phyloP scores from a whole-genome alignment of 2,797 vertebrate genomes.

The Lutjanus argentimaculatus region DNA sequence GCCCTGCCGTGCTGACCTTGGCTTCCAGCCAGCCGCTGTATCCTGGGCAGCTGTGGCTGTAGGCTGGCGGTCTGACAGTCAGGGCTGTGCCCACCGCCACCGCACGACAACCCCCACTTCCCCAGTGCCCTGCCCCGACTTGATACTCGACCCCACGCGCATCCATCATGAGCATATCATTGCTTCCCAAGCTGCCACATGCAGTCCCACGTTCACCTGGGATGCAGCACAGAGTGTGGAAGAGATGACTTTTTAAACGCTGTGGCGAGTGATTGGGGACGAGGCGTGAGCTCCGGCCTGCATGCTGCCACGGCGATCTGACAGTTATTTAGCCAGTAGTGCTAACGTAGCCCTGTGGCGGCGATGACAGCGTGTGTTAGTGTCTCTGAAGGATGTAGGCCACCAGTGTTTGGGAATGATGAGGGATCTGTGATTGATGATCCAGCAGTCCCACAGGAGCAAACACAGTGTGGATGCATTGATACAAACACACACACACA shows the following conservation, averaged over 20 bases:
- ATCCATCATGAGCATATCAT: conserved; percentile 88
- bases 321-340: conserved; percentile 84
- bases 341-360: conserved; percentile 81
- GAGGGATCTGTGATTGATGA: conserved; percentile 90
- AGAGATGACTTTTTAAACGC: conserved; percentile 78
- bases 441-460: conserved; percentile 79
- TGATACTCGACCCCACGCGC: conserved; percentile 84
- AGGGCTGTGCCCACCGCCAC: conserved; percentile 75
- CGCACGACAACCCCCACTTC: conserved; percentile 79
- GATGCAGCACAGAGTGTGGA: conserved; percentile 70
- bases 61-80: conserved; percentile 86
- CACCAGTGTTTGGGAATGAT: conserved; percentile 84
- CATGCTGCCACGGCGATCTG: conserved; percentile 83
- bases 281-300: conserved; percentile 75
- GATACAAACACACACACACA: conserved; percentile 13
- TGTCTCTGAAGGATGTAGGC: conserved; percentile 78
- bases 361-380: conserved; percentile 82
- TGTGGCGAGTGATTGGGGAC: conserved; percentile 61
- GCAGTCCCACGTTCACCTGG: conserved; percentile 83
- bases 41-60: conserved; percentile 86
- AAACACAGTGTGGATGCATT: conserved; percentile 37
- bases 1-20: conserved; percentile 87
- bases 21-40: conserved; percentile 84
- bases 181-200: conserved; percentile 83
- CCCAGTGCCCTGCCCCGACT: conserved; percentile 84